These are phyloP conservation scores for Pterois miles DNA, from an alignment of 2,797 vertebrate genomes.

Conservation along the genomic window DNA sequence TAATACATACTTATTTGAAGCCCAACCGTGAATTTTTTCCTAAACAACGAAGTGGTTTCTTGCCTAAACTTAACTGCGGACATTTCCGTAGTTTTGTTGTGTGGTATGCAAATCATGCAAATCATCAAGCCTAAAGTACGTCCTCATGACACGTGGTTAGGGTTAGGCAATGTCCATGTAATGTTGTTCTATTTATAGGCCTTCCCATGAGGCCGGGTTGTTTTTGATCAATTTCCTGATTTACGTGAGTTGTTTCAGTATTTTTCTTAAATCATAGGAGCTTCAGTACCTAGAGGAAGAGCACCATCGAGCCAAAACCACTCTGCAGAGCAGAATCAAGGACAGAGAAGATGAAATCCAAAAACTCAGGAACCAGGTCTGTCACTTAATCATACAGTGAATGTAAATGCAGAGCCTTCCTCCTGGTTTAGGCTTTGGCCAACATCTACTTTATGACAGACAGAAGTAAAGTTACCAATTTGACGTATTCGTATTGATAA, in stretches of 20 bases:
- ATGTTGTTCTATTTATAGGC: no score
- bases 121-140: no score
- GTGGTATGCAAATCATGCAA: no score
- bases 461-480: neutral
- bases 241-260: neutral
- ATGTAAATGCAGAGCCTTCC: neutral
- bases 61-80: no score
- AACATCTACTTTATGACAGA: neutral
- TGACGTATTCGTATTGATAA: neutral
- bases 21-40: no score
- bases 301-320: slow-evolving; percentile 89
- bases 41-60: no score
- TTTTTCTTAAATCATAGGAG: slow-evolving; percentile 82
- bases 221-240: neutral
- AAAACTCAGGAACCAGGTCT: slow-evolving; percentile 98
- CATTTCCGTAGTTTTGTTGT: no score
- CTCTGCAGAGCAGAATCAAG: slow-evolving; percentile 93
- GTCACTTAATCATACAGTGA: neutral
- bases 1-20: no score
- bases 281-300: slow-evolving; percentile 93
- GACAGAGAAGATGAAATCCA: slow-evolving; percentile 98
- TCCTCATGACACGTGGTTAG: no score
- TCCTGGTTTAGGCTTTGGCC: neutral
- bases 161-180: no score
- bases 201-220: no score